phyloP scores from a whole-genome alignment of 2,888 invertebrate genomes.

The Melieria crassipennis region DNA sequence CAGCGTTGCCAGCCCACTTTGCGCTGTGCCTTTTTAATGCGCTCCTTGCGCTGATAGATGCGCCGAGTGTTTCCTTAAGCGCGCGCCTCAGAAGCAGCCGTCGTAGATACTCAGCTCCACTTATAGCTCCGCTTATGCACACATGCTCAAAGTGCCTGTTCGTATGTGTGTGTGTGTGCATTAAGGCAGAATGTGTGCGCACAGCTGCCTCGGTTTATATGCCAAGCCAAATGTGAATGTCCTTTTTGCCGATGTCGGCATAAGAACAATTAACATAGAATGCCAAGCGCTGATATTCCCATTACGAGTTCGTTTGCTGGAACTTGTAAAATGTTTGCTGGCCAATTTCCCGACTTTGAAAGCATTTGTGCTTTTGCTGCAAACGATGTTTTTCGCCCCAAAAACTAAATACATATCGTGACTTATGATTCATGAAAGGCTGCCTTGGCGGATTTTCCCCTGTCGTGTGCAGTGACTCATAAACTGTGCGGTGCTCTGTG shows the following conservation, averaged over 20 bases:
- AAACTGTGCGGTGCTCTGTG: too few species aligned
- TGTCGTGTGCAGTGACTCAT: too few species aligned
- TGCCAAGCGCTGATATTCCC: background rate
- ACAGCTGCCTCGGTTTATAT: conserved; percentile 24
- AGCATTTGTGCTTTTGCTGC: too few species aligned
- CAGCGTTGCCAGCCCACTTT: too few species aligned
- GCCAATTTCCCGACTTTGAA: too few species aligned
- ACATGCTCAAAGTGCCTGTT: background rate
- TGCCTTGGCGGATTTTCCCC: too few species aligned
- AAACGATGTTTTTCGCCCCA: too few species aligned
- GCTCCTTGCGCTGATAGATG: conserved; percentile 21
- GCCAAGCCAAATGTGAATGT: conserved; percentile 25
- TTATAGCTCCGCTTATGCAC: background rate
- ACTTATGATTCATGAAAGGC: too few species aligned
- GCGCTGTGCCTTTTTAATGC: conserved; percentile 13
- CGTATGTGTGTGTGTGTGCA: background rate
- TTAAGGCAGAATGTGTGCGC: conserved; percentile 25
- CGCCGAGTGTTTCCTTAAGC: conserved; percentile 8
- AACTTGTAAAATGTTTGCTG: too few species aligned
- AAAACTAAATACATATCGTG: too few species aligned
- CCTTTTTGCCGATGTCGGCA: conserved; percentile 12
- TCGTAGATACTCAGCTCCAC: background rate
- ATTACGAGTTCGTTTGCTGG: too few species aligned
- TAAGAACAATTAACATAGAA: conserved; percentile 24
- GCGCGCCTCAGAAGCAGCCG: conserved; percentile 3